Evolutionary conservation across 1,140 invertebrate genomes (phyloP), one percentile per base, ranked within the genome.

Genomic region (Ooceraea biroi): DNA sequence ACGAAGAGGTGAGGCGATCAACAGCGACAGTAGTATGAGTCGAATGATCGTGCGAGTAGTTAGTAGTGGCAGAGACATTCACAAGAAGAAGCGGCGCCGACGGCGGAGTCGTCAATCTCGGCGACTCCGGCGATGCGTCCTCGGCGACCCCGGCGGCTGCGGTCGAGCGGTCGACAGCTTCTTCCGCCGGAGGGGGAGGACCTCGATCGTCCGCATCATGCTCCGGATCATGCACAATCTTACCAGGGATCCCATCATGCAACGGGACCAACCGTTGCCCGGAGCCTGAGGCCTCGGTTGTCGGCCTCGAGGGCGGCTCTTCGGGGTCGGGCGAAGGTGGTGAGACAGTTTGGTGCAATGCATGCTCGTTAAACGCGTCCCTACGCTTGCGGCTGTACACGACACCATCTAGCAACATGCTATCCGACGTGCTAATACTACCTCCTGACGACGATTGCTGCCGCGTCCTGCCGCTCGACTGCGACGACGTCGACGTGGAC

Each of bases 311-410:
- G 3, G 58, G 12, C 46, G 11, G 50, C 48, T 84, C 72, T 58
- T 86, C 77, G 52, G 69, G 48, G 3, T 84, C 41, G 57, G 48
- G 76, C 44, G 58, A 22, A 69, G 60, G 65, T 55, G 78, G 65
- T 71, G 72, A 65, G 71, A 87, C 82, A 77, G 58, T 85, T 88
- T 89, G 80, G 88, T 91, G 87, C 85, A 87, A 89, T 63, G 87
- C 96, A 96, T 96, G 96, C 96, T 94, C 93, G 91, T 95, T 95
- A 92, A 91, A 91, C 94, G 95, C 94, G 92, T 95, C 94, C 95
- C 96, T 96, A 96, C 96, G 96, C 88, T 94, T 95, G 91, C 96
- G 95, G 86, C 91, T 93, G 89, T 94, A 94, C 82, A 92, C 84
- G 86, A 77, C 90, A 86, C 91, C 91, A 80, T 71, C 50, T 80